These are phyloP conservation scores for Danio rerio DNA, from an alignment of 2,113 vertebrate species.

Conservation along the genomic window DNA sequence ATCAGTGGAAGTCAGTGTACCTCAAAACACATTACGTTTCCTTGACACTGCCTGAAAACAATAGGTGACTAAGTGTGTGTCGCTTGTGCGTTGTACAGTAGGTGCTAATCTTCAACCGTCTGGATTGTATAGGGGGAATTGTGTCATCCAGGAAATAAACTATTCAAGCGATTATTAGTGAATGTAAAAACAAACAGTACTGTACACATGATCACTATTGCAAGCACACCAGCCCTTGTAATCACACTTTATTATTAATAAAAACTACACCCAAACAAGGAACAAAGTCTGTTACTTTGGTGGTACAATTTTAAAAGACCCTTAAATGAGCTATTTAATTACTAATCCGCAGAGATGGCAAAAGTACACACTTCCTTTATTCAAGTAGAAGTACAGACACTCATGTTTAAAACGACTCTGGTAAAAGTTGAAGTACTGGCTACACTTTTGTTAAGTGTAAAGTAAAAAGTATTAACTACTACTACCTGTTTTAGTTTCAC, in stretches of 20 bases:
- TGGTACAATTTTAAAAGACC: too few species aligned
- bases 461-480: too few species aligned
- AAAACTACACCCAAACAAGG: not conserved
- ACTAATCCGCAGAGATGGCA: too few species aligned
- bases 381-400: too few species aligned
- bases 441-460: too few species aligned
- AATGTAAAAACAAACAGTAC: not conserved
- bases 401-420: too few species aligned
- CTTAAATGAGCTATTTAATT: too few species aligned
- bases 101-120: conserved; percentile 8
- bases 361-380: too few species aligned
- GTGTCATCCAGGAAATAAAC: not conserved
- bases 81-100: not conserved
- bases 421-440: too few species aligned
- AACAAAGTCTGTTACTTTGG: too few species aligned
- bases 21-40: conserved; percentile 28
- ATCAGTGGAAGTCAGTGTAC: not conserved
- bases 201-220: not conserved
- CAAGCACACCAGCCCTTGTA: not conserved
- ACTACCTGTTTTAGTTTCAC: too few species aligned
- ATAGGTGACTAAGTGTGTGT: not conserved
- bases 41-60: conserved; percentile 16
- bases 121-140: not conserved
- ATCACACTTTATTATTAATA: not conserved
- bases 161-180: not conserved